Conservation (phyloP, 2,797 vertebrate genomes). For the Coracias cyanogaster region DNA sequence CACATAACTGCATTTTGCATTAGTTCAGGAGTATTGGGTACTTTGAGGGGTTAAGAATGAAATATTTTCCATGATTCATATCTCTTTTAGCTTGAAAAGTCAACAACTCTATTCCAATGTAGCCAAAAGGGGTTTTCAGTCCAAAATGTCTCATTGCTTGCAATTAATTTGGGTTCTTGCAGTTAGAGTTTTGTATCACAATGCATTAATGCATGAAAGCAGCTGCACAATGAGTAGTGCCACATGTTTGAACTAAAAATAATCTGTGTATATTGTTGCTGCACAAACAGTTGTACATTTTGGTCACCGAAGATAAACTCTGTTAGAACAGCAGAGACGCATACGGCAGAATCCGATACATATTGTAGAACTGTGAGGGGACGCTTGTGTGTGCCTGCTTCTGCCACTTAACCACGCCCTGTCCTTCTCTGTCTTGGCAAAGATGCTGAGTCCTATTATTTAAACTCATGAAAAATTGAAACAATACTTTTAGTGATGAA, state of each 20-base stretch:
- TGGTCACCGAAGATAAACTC: conserved; percentile 58
- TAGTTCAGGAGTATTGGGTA: conserved; percentile 45
- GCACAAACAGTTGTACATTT: conserved; percentile 21
- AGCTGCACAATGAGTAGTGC: conserved; percentile 57
- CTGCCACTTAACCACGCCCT: neutral
- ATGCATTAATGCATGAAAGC: conserved; percentile 33
- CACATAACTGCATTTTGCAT: conserved; percentile 49
- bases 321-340: neutral
- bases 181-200: conserved; percentile 26
- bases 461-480: neutral
- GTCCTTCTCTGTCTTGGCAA: neutral
- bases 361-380: neutral
- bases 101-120: conserved; percentile 9
- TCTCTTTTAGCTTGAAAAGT: conserved; percentile 63
- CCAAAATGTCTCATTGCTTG: conserved; percentile 54
- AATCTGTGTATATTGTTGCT: conserved; percentile 52
- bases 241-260: conserved; percentile 73
- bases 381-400: neutral
- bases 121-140: conserved; percentile 43
- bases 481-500: neutral
- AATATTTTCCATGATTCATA: conserved; percentile 73
- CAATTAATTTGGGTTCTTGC: conserved; percentile 50
- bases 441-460: neutral
- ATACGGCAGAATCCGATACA: neutral
- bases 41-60: conserved; percentile 47